Percentiles rank a stretch among this genome's conserved stretches.
phyloP scores from a whole-genome alignment of 2,888 invertebrate genomes.

The Conchocele bisecta region DNA sequence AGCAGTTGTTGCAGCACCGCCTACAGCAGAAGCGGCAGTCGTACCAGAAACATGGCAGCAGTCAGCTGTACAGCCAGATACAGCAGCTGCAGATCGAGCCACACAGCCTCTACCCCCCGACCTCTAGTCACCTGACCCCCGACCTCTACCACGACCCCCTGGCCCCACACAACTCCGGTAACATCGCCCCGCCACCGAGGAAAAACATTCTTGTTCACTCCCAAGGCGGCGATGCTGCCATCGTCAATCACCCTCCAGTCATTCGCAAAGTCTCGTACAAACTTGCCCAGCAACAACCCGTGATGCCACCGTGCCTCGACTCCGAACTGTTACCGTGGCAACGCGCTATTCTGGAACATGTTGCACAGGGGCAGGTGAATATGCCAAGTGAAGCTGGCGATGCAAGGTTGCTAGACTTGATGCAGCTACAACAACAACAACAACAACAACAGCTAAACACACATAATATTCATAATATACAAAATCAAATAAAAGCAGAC shows the following conservation, averaged over 20 bases:
- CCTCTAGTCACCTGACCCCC: slow-evolving; percentile 44
- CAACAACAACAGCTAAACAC: slow-evolving; percentile 2
- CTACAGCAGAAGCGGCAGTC: slow-evolving; percentile 92
- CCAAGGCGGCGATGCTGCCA: slow-evolving; percentile 38
- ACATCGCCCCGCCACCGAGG: slow-evolving; percentile 46
- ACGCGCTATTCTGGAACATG: slow-evolving; percentile 51
- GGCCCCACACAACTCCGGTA: slow-evolving; percentile 19
- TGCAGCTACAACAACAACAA: not conserved
- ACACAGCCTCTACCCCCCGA: slow-evolving; percentile 26
- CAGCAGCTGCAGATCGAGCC: slow-evolving; percentile 82
- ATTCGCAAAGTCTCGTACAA: slow-evolving; percentile 94
- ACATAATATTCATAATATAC: slow-evolving; percentile 16
- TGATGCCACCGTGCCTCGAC: slow-evolving; percentile 88
- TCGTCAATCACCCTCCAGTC: slow-evolving; percentile 86
- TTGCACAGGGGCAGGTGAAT: slow-evolving; percentile 8
- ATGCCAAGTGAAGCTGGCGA: not conserved
- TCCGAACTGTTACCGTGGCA: slow-evolving; percentile 60
- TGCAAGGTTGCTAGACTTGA: no score
- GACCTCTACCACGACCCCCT: slow-evolving; percentile 28
- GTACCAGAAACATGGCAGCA: slow-evolving; percentile 91
- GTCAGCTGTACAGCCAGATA: slow-evolving; percentile 85
- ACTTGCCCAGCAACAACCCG: slow-evolving; percentile 92
- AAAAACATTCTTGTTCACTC: slow-evolving; percentile 49
- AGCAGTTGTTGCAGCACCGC: slow-evolving; percentile 91
- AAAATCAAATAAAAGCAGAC: slow-evolving; percentile 30